Conservation (phyloP, 92 coral and sea anemone genomes). For the Porites divaricata region DNA sequence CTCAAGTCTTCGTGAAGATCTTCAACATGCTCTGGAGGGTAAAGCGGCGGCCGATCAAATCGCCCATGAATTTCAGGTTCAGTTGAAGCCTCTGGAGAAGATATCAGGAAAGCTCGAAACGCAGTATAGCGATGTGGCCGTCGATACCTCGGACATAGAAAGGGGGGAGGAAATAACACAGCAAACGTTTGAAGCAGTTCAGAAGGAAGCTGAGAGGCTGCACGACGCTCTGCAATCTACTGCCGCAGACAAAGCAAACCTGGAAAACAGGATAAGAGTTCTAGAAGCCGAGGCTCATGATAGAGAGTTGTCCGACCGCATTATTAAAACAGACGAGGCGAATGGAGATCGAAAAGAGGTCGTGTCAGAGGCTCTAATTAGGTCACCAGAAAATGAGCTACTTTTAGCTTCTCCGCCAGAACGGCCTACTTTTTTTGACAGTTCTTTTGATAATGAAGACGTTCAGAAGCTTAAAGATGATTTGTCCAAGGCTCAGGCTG, state of each 20-base stretch:
- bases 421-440: neutral
- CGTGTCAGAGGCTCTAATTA: conserved; percentile 23
- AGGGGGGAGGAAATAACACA: neutral
- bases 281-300: conserved; percentile 26
- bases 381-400: conserved; percentile 21
- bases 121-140: conserved; percentile 44
- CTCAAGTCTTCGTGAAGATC: conserved; percentile 87
- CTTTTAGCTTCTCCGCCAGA: neutral
- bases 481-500: conserved; percentile 17
- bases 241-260: conserved; percentile 26
- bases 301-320: conserved; percentile 4
- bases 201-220: conserved; percentile 24
- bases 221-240: conserved; percentile 28
- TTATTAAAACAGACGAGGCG: conserved; percentile 12
- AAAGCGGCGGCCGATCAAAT: conserved; percentile 83
- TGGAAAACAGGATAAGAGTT: conserved; percentile 35
- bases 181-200: conserved; percentile 29
- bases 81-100: conserved; percentile 57
- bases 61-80: conserved; percentile 84
- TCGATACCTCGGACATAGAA: conserved; percentile 26
- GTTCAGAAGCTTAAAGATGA: conserved; percentile 32
- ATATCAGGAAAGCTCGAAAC: conserved; percentile 19
- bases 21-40: conserved; percentile 81
- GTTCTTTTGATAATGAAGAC: conserved; percentile 8
- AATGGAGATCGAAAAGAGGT: conserved; percentile 31